Conservation (phyloP, 2,888 invertebrate species). For the Cheilosia impressa region DNA sequence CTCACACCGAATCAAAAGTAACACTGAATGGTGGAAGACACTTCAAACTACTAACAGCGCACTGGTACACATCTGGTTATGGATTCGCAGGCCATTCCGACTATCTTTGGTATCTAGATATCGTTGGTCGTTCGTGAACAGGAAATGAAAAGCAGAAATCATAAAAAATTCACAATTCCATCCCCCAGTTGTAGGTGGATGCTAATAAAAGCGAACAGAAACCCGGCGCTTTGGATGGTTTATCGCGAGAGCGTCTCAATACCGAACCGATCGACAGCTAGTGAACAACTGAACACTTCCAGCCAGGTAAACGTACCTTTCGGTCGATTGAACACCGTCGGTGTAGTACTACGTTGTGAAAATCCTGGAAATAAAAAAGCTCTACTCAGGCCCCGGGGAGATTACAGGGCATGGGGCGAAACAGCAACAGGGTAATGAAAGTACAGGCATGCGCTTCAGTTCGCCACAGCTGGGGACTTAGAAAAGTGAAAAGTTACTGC, state of each 20-base stretch:
- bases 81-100: slow-evolving; percentile 15
- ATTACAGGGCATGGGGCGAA: slow-evolving; percentile 7
- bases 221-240: slow-evolving; percentile 31
- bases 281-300: slow-evolving; percentile 71
- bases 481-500: slow-evolving; percentile 62
- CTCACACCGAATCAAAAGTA: slow-evolving; percentile 36
- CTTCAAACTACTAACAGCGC: not conserved
- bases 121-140: slow-evolving; percentile 18
- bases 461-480: not conserved
- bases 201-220: not conserved
- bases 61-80: slow-evolving; percentile 16
- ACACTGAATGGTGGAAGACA: slow-evolving; percentile 23
- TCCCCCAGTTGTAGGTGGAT: slow-evolving; percentile 19
- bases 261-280: slow-evolving; percentile 71
- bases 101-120: slow-evolving; percentile 3
- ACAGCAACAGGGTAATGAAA: slow-evolving; percentile 68
- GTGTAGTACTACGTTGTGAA: slow-evolving; percentile 28
- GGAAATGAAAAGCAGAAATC: slow-evolving; percentile 29
- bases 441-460: slow-evolving; percentile 61
- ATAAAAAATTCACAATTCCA: slow-evolving; percentile 44
- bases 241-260: slow-evolving; percentile 42
- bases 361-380: slow-evolving; percentile 69
- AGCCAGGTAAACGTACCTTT: slow-evolving; percentile 72
- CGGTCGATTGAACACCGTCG: slow-evolving; percentile 40
- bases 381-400: slow-evolving; percentile 16